These are phyloP conservation scores for Coregonus ussuriensis DNA, from an alignment of 2,797 vertebrate genomes.

Conservation along the genomic window DNA sequence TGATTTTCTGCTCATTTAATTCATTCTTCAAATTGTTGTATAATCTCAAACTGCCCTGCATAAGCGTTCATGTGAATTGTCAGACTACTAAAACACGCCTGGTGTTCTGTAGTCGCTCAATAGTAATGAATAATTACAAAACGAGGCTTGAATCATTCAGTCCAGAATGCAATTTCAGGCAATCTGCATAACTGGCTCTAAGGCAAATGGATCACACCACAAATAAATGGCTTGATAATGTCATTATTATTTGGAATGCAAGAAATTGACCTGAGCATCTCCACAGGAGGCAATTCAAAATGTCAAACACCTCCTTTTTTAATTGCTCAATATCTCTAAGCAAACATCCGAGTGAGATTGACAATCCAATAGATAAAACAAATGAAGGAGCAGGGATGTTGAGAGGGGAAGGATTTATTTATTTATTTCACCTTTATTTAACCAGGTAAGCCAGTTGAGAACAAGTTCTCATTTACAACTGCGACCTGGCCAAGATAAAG, in stretches of 20 bases:
- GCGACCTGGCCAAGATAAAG: too few relatives aligned
- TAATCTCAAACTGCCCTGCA: constrained; percentile 16
- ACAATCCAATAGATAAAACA: constrained; percentile 71
- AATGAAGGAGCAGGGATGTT: constrained; percentile 50
- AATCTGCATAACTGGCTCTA: constrained; percentile 61
- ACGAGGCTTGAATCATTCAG: constrained; percentile 57
- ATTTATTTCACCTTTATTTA: too few relatives aligned
- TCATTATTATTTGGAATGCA: constrained; percentile 66
- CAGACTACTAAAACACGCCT: not conserved
- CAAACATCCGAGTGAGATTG: constrained; percentile 65
- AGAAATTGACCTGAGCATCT: constrained; percentile 69
- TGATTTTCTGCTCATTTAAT: constrained; percentile 26
- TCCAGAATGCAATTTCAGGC: constrained; percentile 64
- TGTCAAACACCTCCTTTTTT: constrained; percentile 54
- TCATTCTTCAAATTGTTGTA: constrained; percentile 24
- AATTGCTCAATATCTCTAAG: constrained; percentile 61
- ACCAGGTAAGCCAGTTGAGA: too few relatives aligned
- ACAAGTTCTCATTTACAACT: too few relatives aligned
- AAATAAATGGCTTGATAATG: constrained; percentile 73
- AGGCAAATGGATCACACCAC: constrained; percentile 63
- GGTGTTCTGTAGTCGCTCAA: constrained; percentile 31
- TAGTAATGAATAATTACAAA: constrained; percentile 68
- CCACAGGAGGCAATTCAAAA: constrained; percentile 42
- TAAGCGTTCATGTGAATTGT: not conserved
- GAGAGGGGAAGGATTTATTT: constrained; percentile 4